These are phyloP conservation scores for Neotoma lepida DNA, from an alignment of 2,113 vertebrate species.

Conservation along the genomic window DNA sequence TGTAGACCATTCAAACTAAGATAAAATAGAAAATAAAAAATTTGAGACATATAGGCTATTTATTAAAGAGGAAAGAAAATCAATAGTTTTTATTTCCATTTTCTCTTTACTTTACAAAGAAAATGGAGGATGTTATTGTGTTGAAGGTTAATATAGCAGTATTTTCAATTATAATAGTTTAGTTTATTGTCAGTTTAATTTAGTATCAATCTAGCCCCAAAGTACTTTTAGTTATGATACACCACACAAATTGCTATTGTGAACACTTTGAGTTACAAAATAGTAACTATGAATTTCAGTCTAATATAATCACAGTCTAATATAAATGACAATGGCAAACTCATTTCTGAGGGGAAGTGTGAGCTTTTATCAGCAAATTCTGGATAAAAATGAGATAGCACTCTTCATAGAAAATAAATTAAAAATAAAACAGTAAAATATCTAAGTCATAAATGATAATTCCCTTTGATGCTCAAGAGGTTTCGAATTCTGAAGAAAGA, in stretches of 20 bases:
- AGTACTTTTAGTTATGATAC: not conserved
- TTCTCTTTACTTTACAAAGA: not conserved
- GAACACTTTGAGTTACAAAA: constrained; percentile 24
- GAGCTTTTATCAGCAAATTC: constrained; percentile 31
- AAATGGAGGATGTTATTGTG: not conserved
- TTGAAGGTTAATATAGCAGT: not conserved
- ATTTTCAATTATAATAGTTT: constrained; percentile 40
- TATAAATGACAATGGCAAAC: not conserved
- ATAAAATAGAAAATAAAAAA: constrained; percentile 1
- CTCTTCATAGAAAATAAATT: not conserved
- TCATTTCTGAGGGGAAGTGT: not conserved
- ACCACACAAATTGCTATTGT: not conserved
- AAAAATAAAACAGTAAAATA: constrained; percentile 18
- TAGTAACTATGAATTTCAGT: not conserved
- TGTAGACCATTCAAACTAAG: not conserved
- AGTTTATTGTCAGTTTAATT: constrained; percentile 17
- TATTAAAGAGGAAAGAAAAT: not conserved
- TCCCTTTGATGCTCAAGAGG: not conserved
- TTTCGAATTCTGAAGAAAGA: constrained; percentile 33
- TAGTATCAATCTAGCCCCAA: not conserved
- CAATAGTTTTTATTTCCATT: not conserved
- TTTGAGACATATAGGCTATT: not conserved
- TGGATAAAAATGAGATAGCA: not conserved
- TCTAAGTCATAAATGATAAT: not conserved
- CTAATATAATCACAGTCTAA: not conserved